These are phyloP conservation scores for Neogale vison DNA, from an alignment of 2,113 vertebrate genomes.

Conservation along the genomic window DNA sequence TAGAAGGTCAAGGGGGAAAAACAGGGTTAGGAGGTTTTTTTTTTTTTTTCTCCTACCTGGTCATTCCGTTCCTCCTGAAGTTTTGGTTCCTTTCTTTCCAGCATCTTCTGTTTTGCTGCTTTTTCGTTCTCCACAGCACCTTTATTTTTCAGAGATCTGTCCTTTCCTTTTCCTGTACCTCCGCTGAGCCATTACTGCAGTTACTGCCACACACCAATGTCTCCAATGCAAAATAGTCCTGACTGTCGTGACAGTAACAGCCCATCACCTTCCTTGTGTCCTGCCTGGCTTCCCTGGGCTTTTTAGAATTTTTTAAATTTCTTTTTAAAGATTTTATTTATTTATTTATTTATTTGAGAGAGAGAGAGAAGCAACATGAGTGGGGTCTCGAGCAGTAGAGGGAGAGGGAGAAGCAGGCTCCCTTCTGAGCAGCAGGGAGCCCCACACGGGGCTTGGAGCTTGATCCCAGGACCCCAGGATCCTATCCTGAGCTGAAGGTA, in stretches of 20 bases:
- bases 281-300: not conserved
- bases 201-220: not conserved
- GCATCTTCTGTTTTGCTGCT: not conserved
- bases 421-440: too few species aligned
- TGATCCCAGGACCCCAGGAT: too few species aligned
- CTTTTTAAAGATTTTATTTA: too few species aligned
- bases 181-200: not conserved
- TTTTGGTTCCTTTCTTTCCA: not conserved
- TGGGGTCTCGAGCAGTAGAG: too few species aligned
- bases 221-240: not conserved
- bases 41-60: not conserved
- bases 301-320: too few species aligned
- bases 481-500: not conserved
- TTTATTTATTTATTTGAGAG: too few species aligned
- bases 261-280: not conserved
- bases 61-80: not conserved
- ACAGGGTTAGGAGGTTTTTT: not conserved
- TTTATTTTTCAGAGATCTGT: not conserved
- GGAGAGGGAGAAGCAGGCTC: too few species aligned
- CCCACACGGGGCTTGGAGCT: too few species aligned
- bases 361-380: too few species aligned
- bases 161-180: not conserved
- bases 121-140: not conserved
- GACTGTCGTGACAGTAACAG: not conserved
- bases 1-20: slow-evolving; percentile 11